Base-by-base conservation (phyloP, 1,140 invertebrate species). In the Cardiocondyla obscurior region DNA sequence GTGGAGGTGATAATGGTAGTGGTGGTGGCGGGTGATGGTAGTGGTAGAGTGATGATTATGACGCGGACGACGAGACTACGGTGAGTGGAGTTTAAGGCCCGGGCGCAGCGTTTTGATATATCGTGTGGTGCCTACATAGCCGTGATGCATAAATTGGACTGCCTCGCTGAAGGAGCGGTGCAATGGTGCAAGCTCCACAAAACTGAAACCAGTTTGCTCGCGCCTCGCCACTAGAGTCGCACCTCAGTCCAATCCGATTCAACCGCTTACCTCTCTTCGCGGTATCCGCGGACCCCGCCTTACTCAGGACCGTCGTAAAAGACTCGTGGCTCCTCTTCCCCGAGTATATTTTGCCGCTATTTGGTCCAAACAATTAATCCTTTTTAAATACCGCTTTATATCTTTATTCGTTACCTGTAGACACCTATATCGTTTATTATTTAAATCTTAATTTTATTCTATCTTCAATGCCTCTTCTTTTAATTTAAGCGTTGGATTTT, bases 121-220 rank as follows among this genome's bases (percentile, higher is more conserved):
- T 92, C 92, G 90, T 93, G 90, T 93, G 92, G 93, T 94, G 92
- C 94, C 94, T 94, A 94, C 94, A 94, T 94, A 94, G 93, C 93
- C 94, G 93, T 94, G 92, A 94, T 94, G 94, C 94, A 94, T 94
- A 94, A 94, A 94, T 94, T 94, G 93, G 93, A 94, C 94, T 94
- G 93, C 90, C 93, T 92, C 89, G 91, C 92, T 90, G 89, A 92
- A 92, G 91, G 91, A 93, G 90, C 93, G 93, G 88, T 94, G 94
- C 93, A 94, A 89, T 90, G 93, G 91, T 93, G 93, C 93, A 93
- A 93, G 93, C 93, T 93, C 91, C 90, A 92, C 92, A 92, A 93
- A 92, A 92, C 92, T 90, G 93, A 93, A 94, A 93, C 93, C 93
- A 93, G 93, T 94, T 94, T 91, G 90, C 91, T 93, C 91, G 88